Evolutionary conservation across 2,888 invertebrate genomes (phyloP), one percentile per base, ranked within the genome.

Genomic region (Lycophotia porphyrea): DNA sequence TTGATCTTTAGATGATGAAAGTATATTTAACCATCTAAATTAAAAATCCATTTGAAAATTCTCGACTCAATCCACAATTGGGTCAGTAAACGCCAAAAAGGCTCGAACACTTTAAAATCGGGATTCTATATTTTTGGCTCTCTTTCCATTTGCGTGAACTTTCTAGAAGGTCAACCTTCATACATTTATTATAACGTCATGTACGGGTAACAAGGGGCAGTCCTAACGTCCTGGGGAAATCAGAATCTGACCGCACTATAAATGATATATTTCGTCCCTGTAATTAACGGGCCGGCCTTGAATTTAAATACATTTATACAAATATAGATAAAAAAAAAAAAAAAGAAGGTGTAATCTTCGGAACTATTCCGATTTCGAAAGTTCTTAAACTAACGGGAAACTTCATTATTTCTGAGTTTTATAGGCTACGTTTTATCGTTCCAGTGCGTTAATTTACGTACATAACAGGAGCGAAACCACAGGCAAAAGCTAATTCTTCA

Each of bases 261-360:
- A 74, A 74, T 74, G 5, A 71, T 31, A 71, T 71, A 58, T 71
- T 71, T 44, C 27, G 44, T 71, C 55, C 18, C 52, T 58, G 34
- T 52, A 74, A 61, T 74, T 52, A 74, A 52, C 18, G 13, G 34
- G 2, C 3, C 0, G 18, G 0, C 34, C 74, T 52, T 27, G 34
- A 63, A 42, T 34, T 34, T 5, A 5, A 5, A 34, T 8, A n/a
- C 34, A 21, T n/a, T n/a, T n/a, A n/a, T n/a, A n/a, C n/a, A n/a
- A n/a, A n/a, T n/a, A n/a, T n/a, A n/a, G n/a, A n/a, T n/a, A n/a
- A n/a, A n/a, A n/a, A n/a, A n/a, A n/a, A n/a, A n/a, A n/a, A n/a
- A n/a, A n/a, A n/a, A n/a, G n/a, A n/a, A n/a, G n/a, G n/a, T n/a
- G n/a, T n/a, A n/a, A n/a, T n/a, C n/a, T n/a, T n/a, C n/a, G n/a